Evolutionary conservation across 2,797 vertebrate genomes (phyloP).

Genomic region (Fundulus diaphanus): DNA sequence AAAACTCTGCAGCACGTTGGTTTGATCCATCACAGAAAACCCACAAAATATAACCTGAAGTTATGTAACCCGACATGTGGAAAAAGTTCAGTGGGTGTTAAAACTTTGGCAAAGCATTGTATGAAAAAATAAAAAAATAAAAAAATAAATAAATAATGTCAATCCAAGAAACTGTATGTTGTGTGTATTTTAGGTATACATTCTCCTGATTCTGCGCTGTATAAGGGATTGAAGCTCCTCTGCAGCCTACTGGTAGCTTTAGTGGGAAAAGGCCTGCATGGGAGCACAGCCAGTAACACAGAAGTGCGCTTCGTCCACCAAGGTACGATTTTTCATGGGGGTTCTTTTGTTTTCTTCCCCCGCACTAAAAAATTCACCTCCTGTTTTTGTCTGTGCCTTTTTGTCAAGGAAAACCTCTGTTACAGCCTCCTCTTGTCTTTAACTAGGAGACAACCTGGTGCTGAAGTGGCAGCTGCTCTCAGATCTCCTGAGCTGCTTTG

Average conservation of each 20-base stretch:
- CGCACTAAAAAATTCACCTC: background rate
- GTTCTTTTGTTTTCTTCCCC: no score
- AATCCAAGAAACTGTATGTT: background rate
- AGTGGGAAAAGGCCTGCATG: constrained; percentile 84
- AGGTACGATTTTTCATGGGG: constrained; percentile 76
- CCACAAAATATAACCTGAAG: background rate
- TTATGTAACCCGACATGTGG: background rate
- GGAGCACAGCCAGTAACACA: constrained; percentile 47
- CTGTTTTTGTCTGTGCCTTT: background rate
- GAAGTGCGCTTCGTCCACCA: constrained; percentile 83
- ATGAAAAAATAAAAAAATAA: no score
- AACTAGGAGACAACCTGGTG: constrained; percentile 86
- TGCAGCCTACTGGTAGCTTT: constrained; percentile 87
- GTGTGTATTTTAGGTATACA: constrained; percentile 79
- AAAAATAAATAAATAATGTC: no score
- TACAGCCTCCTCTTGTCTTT: background rate
- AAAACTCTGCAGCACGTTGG: background rate
- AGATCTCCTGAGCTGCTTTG: constrained; percentile 85
- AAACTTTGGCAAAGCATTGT: background rate
- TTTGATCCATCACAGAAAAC: background rate
- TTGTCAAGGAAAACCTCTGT: background rate
- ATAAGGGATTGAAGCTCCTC: constrained; percentile 88
- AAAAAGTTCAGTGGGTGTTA: background rate
- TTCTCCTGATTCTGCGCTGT: constrained; percentile 83
- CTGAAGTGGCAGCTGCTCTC: constrained; percentile 93